Evolutionary conservation across 1,140 invertebrate species (phyloP), one percentile per base, ranked within the genome.

Genomic region (Drosophila seguyi): DNA sequence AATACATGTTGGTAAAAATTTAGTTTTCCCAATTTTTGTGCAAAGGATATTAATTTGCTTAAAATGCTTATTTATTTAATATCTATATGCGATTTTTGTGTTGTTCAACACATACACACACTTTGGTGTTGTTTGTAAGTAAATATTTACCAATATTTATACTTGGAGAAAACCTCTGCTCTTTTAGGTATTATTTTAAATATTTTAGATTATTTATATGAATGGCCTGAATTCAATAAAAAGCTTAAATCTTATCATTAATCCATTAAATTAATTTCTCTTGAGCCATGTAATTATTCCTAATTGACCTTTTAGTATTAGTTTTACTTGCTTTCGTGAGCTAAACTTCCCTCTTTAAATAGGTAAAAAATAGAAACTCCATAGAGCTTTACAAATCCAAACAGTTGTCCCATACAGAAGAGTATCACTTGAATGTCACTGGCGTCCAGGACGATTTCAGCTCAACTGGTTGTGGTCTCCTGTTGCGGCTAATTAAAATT

Each of bases 401-500:
- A 14, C 6, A 34, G 11, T n/a, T 22, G 1, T 6, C 14, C 4
- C 20, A 39, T 7, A 1, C 10, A n/a, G n/a, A 56, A 56, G 36
- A 4, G 65, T 66, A 66, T 66, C 36, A 27, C 22, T 10, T 14
- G 2, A 63, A 11, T 25, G 16, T n/a, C 22, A 4, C 7, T 42
- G n/a, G 11, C 6, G 16, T 22, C 2, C 13, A 4, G 22, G 36
- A 14, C 14, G 14, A 31, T 27, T 31, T 13, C 13, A 3, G 4
- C 25, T 10, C 42, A 39, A 39, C 65, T 66, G 45, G 81, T 62
- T 59, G 57, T 60, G 52, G 61, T 57, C 61, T 56, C 60, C 60
- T 75, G 73, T 71, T 81, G 82, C 60, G 78, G 67, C 63, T 81
- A 75, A 86, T 86, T 86, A 87, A 82, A 86, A 86, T 87, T 75